Conservation (phyloP, 2,797 vertebrate species). For the Chelon labrosus region DNA sequence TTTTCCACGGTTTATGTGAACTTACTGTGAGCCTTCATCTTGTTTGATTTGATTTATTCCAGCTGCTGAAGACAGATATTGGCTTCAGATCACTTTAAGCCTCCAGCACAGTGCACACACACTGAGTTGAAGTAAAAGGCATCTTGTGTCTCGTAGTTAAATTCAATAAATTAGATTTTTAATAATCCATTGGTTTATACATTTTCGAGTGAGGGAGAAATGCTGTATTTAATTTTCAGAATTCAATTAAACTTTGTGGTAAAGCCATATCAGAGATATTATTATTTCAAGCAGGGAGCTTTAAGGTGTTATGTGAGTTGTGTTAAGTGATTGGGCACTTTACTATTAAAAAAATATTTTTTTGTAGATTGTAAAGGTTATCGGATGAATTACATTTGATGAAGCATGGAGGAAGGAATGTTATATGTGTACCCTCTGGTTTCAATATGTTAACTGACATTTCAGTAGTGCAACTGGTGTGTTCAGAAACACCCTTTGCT, state of each 20-base stretch:
- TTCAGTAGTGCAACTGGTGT: not conserved
- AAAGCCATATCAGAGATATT: not conserved
- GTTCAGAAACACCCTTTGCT: conserved; percentile 1
- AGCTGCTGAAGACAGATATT: not conserved
- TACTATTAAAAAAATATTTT: not conserved
- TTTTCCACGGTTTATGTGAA: conserved; percentile 10
- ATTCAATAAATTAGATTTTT: not conserved
- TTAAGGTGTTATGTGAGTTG: not conserved
- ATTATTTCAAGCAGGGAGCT: not conserved
- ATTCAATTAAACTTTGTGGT: not conserved
- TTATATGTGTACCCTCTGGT: not conserved
- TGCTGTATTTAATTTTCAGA: not conserved
- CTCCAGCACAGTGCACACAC: not conserved
- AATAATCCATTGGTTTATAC: not conserved
- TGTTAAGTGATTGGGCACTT: not conserved
- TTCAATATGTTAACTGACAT: not conserved
- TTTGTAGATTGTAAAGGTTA: not conserved
- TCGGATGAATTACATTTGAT: not conserved
- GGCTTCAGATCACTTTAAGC: conserved; percentile 4
- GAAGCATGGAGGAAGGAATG: not conserved
- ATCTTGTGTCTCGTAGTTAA: not conserved
- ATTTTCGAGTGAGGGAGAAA: not conserved
- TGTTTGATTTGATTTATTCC: conserved; percentile 8
- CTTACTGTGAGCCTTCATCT: not conserved
- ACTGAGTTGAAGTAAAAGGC: not conserved